Conservation (phyloP, 2,888 invertebrate genomes). For the Amphiduros pacificus region DNA sequence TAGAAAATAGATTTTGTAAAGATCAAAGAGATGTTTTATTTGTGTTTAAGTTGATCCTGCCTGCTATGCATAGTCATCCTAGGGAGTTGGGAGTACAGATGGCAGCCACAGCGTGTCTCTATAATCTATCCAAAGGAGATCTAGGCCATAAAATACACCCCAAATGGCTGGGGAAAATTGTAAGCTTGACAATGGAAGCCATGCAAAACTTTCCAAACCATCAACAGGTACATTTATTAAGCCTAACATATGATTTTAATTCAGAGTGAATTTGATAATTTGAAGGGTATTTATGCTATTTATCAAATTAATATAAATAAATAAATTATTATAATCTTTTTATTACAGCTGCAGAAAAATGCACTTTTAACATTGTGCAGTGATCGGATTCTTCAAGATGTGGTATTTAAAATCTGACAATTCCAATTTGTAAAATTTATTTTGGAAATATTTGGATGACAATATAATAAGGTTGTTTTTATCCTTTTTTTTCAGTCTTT, state of each 20-base stretch:
- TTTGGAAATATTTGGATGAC: no score
- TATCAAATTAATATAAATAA: no score
- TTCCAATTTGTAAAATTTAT: conserved; percentile 14
- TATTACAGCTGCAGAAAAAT: conserved; percentile 70
- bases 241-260: no score
- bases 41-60: conserved; percentile 53
- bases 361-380: conserved; percentile 74
- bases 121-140: conserved; percentile 72
- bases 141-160: conserved; percentile 70
- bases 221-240: conserved; percentile 65
- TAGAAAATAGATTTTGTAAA: no score
- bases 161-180: conserved; percentile 66
- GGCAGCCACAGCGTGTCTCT: conserved; percentile 76
- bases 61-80: conserved; percentile 56
- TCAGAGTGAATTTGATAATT: no score
- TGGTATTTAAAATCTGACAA: conserved; percentile 61
- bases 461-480: no score
- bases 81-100: conserved; percentile 69
- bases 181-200: conserved; percentile 69
- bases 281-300: no score
- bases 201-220: conserved; percentile 72
- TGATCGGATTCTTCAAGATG: conserved; percentile 75
- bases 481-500: conserved; percentile 61
- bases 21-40: not conserved
- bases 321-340: no score